Evolutionary conservation across 2,113 vertebrate species (phyloP), one percentile per base, ranked within the genome.

Genomic region (Monopterus albus): DNA sequence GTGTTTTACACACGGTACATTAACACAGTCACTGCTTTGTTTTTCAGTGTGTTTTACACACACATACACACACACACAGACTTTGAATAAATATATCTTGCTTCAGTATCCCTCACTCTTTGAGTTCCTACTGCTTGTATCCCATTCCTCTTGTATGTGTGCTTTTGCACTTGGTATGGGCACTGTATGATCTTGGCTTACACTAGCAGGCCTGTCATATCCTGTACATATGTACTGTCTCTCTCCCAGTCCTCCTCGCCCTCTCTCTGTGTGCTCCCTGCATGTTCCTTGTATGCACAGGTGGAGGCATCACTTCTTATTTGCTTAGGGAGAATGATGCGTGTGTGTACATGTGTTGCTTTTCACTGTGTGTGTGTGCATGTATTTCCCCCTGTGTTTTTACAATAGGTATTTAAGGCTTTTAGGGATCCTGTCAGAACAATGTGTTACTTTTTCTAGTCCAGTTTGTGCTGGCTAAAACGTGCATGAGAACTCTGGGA

Each of bases 271-370:
- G 5, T 17, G n/a, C 45, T 55, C 85, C 47, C 82, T 64, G 65
- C 67, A 47, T 79, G 87, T 80, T 47, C 60, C 70, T 86, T 81
- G 78, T 83, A 73, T 64, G 61, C 85, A 61, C 79, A 82, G 76
- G 63, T 55, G 9, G 83, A 75, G 68, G 60, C 49, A 6, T 87
- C 83, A 79, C 74, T 78, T 86, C 57, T 62, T 28, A 84, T 87
- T 82, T 82, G 59, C 61, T 62, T 38, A 50, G 33, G 51, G 28
- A 74, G 51, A 45, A 49, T 69, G 75, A 72, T 38, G 58, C 63
- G 63, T 58, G 71, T 49, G 50, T 33, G 56, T 31, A 60, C 25
- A 10, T 38, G 72, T 46, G 55, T 33, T 13, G 2, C 20, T 28
- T 26, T 15, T 50, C 28, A 39, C 12, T 52, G 9, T 13, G 12